Evolutionary conservation across 2,797 vertebrate species (phyloP).

Genomic region (Malacoraja senta): DNA sequence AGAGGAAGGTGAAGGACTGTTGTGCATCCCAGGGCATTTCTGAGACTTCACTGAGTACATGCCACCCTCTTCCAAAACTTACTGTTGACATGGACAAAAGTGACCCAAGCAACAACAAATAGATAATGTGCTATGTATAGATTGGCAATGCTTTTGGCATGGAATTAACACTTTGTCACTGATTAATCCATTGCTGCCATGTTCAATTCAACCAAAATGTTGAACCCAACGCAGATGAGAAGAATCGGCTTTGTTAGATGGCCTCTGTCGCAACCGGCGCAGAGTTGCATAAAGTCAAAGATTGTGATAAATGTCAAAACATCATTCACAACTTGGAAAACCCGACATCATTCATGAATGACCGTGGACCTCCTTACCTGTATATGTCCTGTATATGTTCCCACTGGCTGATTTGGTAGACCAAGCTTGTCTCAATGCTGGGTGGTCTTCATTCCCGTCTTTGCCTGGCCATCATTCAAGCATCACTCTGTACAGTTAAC

Average conservation of each 20-base stretch:
- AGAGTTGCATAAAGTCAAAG: background rate
- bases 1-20: constrained; percentile 51
- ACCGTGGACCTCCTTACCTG: background rate
- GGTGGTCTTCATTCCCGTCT: background rate
- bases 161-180: constrained; percentile 4
- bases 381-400: background rate
- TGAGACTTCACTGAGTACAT: constrained; percentile 47
- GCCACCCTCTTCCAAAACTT: constrained; percentile 44
- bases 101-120: background rate
- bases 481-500: background rate
- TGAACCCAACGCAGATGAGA: background rate
- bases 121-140: background rate
- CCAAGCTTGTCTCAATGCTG: background rate
- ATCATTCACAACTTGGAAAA: background rate
- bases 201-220: background rate
- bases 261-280: background rate
- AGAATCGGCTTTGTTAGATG: background rate
- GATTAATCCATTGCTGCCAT: background rate
- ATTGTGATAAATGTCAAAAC: background rate
- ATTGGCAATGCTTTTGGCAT: too few species aligned
- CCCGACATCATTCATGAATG: background rate
- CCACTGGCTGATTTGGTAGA: background rate
- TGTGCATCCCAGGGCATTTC: constrained; percentile 49
- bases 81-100: background rate
- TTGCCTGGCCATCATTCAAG: background rate